These are phyloP conservation scores for Prochilodus magdalenae DNA, from an alignment of 2,113 vertebrate genomes.

Conservation along the genomic window DNA sequence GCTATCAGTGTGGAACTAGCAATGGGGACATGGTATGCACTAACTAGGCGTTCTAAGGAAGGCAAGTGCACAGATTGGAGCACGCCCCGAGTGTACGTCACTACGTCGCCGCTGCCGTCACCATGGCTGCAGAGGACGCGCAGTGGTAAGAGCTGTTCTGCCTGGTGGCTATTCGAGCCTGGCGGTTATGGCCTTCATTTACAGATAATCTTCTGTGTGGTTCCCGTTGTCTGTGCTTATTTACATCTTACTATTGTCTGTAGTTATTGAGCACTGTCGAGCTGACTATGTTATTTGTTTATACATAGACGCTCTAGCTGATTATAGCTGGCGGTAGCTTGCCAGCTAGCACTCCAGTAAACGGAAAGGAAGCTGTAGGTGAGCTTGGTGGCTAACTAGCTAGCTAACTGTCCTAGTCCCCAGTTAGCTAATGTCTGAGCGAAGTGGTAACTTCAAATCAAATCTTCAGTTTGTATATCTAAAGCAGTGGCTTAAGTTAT, in stretches of 20 bases:
- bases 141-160: slow-evolving; percentile 47
- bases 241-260: neutral
- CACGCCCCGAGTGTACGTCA: neutral
- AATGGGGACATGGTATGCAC: neutral
- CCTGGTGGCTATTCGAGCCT: neutral
- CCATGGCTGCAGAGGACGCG: slow-evolving; percentile 78
- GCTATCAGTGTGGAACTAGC: no score
- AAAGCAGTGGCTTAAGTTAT: neutral
- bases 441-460: no score
- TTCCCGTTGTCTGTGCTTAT: neutral
- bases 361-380: neutral
- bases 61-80: neutral
- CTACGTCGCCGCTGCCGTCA: slow-evolving; percentile 59
- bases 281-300: neutral
- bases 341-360: neutral
- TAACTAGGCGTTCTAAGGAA: neutral
- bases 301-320: neutral
- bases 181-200: no score
- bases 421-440: neutral
- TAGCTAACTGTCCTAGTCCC: neutral
- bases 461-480: neutral
- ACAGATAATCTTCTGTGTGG: neutral
- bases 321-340: neutral
- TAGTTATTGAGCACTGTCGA: neutral
- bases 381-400: neutral